Percentiles rank a stretch among this genome's conserved stretches.
phyloP scores from a whole-genome alignment of 2,888 invertebrate genomes.

The Drosophila yooni region DNA sequence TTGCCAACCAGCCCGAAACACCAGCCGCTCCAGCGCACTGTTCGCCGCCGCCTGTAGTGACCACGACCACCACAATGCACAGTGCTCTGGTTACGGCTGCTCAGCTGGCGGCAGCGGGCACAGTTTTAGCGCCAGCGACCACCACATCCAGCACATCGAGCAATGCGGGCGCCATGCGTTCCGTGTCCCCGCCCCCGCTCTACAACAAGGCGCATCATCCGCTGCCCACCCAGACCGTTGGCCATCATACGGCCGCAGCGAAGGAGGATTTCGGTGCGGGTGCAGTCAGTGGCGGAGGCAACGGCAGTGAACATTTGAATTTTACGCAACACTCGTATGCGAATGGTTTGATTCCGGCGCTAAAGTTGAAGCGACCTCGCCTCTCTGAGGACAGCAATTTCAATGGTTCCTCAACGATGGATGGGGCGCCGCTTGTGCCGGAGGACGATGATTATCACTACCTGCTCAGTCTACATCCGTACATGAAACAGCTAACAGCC shows the following conservation, averaged over 20 bases:
- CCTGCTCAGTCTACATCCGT: slow-evolving; percentile 84
- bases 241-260: slow-evolving; percentile 63
- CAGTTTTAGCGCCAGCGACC: slow-evolving; percentile 64
- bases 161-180: slow-evolving; percentile 62
- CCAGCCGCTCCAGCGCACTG: slow-evolving; percentile 47
- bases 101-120: slow-evolving; percentile 55
- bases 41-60: slow-evolving; percentile 65
- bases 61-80: slow-evolving; percentile 57
- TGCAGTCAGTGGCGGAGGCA: slow-evolving; percentile 22
- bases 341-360: slow-evolving; percentile 82
- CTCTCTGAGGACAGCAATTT: slow-evolving; percentile 84
- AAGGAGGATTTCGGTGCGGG: slow-evolving; percentile 70
- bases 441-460: slow-evolving; percentile 85
- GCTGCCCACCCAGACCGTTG: slow-evolving; percentile 59
- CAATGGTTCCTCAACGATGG: slow-evolving; percentile 84
- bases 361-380: slow-evolving; percentile 83
- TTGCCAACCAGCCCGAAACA: slow-evolving; percentile 13
- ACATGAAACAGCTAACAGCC: slow-evolving; percentile 84
- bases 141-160: slow-evolving; percentile 59
- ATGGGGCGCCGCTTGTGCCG: slow-evolving; percentile 76
- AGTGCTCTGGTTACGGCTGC: slow-evolving; percentile 46
- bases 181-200: slow-evolving; percentile 82
- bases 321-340: slow-evolving; percentile 82
- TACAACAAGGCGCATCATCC: slow-evolving; percentile 83
- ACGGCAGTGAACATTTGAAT: slow-evolving; percentile 73